A percentile compares a stretch with the other conserved stretches of the same genome.
phyloP scores from a whole-genome alignment of 2,888 invertebrate species.

The Esperia sulphurella region DNA sequence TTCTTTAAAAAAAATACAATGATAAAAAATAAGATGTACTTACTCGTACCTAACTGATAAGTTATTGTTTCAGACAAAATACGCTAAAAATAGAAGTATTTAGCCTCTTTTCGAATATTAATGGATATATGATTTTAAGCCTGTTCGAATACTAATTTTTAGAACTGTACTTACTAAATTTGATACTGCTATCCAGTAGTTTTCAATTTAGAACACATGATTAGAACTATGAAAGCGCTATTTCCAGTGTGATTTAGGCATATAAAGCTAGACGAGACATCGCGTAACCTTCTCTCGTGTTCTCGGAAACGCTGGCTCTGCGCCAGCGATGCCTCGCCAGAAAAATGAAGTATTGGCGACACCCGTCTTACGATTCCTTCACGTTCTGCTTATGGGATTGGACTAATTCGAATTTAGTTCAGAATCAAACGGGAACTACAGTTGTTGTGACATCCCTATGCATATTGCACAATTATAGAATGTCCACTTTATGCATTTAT shows the following conservation, averaged over 20 bases:
- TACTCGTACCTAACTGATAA: no score
- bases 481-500: not conserved
- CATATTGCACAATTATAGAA: not conserved
- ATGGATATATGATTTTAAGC: no score
- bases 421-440: constrained; percentile 27
- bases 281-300: constrained; percentile 73
- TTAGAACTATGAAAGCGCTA: constrained; percentile 22
- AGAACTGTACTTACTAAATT: no score
- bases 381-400: constrained; percentile 68
- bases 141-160: no score
- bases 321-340: constrained; percentile 61
- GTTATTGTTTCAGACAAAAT: no score
- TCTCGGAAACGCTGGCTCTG: constrained; percentile 71
- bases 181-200: no score
- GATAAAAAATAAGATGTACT: no score
- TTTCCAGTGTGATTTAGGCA: constrained; percentile 70
- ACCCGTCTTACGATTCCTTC: constrained; percentile 59
- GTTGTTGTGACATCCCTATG: not conserved
- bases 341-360: constrained; percentile 69
- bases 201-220: not conserved
- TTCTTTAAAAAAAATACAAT: no score
- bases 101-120: no score
- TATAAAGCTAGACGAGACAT: constrained; percentile 74
- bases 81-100: no score
- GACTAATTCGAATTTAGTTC: constrained; percentile 53